Conservation (phyloP, 2,113 vertebrate species). For the Manacus vitellinus region DNA sequence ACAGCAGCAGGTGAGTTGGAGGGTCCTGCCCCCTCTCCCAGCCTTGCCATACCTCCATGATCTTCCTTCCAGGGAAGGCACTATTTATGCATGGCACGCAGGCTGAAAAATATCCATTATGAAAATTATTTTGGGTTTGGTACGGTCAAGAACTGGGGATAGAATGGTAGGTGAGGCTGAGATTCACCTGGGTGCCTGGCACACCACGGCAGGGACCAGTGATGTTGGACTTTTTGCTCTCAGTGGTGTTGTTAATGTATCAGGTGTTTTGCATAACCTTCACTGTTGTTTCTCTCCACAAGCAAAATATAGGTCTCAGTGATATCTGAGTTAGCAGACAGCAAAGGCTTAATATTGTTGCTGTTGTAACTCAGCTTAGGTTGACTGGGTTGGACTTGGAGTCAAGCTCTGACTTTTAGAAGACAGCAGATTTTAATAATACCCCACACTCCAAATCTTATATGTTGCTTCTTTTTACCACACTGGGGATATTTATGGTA, state of each 20-base stretch:
- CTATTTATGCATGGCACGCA: rapidly evolving
- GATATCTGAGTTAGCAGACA: not conserved
- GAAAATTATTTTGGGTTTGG: not conserved
- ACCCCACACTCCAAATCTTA: not conserved
- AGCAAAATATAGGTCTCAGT: not conserved
- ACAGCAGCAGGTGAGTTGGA: constrained; percentile 79
- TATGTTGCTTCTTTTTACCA: not conserved
- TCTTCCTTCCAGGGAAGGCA: not conserved
- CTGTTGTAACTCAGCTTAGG: not conserved
- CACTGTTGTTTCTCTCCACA: not conserved
- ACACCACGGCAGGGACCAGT: rapidly evolving
- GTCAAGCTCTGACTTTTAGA: not conserved
- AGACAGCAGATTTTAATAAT: not conserved
- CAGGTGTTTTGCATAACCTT: not conserved
- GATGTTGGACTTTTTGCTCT: not conserved
- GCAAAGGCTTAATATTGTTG: not conserved
- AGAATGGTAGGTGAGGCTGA: not conserved
- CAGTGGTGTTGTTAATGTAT: not conserved
- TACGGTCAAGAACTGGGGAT: not conserved
- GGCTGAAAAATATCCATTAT: not conserved
- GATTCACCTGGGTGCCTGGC: not conserved
- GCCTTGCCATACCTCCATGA: rapidly evolving
- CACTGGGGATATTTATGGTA: not conserved
- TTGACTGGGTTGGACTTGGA: not conserved
- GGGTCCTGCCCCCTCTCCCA: not conserved